Conservation (phyloP, 1,140 invertebrate species). For the Aradophagus sp. region DNA sequence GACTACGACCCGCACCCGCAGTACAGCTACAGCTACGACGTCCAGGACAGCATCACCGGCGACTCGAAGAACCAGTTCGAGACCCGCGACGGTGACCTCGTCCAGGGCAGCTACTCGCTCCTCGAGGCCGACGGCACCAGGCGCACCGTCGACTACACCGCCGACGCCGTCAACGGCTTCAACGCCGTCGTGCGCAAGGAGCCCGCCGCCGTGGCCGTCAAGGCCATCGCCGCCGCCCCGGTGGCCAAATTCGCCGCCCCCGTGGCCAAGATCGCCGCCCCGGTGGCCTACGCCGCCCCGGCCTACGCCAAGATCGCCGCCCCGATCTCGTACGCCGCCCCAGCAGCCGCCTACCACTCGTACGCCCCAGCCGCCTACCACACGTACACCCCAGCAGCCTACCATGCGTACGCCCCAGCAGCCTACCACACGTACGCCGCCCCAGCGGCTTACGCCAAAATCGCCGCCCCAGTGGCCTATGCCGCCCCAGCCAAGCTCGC, state of each 20-base stretch:
- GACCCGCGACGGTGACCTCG: constrained; percentile 77
- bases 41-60: constrained; percentile 76
- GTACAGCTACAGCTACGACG: constrained; percentile 76
- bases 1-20: constrained; percentile 74
- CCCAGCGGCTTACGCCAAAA: constrained; percentile 9
- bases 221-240: constrained; percentile 20
- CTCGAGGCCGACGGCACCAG: constrained; percentile 62
- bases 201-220: constrained; percentile 26
- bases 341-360: constrained; percentile 11
- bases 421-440: constrained; percentile 29
- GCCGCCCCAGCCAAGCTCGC: constrained; percentile 19
- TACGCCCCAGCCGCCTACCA: constrained; percentile 31
- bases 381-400: constrained; percentile 5
- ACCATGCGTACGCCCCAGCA: constrained; percentile 45
- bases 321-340: constrained; percentile 44
- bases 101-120: constrained; percentile 63
- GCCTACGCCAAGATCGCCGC: constrained; percentile 44
- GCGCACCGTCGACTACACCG: constrained; percentile 64
- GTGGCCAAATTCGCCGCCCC: constrained; percentile 24
- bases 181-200: constrained; percentile 64
- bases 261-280: constrained; percentile 14
- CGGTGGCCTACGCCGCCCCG: constrained; percentile 27
- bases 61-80: constrained; percentile 79
- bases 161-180: constrained; percentile 64
- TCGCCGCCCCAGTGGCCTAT: constrained; percentile 27